Base-by-base conservation (phyloP, 2,797 vertebrate genomes). In the Hydrocynus forskahlii region DNA sequence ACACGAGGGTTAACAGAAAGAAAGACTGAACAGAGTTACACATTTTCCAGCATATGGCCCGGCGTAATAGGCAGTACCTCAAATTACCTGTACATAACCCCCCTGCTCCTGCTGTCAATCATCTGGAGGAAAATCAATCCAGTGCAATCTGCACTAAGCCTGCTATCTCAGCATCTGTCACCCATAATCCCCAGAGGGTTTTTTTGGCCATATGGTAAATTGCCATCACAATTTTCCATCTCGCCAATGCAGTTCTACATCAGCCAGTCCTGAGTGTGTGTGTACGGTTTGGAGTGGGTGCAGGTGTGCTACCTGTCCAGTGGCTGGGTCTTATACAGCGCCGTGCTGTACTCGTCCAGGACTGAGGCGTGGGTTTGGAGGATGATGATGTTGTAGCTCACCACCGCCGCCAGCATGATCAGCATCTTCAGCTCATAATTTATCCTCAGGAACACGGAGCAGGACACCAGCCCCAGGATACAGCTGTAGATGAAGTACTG, bases 401-500 rank as follows among this genome's bases (percentile, higher is more conserved):
- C 95, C 82, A 99, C 83, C 0, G 97, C 97, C 63, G 94, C 92
- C 88, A 97, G 90, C 98, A 99, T 99, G 89, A 98, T 96, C 81
- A 97, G 81, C 97, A 99, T 97, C 90, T 99, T 99, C 88, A 99
- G 90, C 90, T 99, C 97, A 0, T 99, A 98, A 92, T 98, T 99
- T 89, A 99, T 97, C 86, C 97, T 96, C 92, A 99, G 94, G 90
- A 99, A 99, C 81, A 99, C 98, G 0, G 98, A 99, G 88, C 97
- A 99, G 38, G 98, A 99, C 88, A 99, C 95, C 87, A 99, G 90
- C 4, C 97, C 98, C 91, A 99, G 94, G 72, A 99, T 96, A 80
- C 97, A 99, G 92, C 97, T 97, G 94, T 99, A 99, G 88, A 99
- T 97, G 83, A 98, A 99, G 89, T 99, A 99, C 98, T 99, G 87